These are phyloP conservation scores for Perizoma flavofasciatum DNA, from an alignment of 2,888 invertebrate species.

Conservation along the genomic window DNA sequence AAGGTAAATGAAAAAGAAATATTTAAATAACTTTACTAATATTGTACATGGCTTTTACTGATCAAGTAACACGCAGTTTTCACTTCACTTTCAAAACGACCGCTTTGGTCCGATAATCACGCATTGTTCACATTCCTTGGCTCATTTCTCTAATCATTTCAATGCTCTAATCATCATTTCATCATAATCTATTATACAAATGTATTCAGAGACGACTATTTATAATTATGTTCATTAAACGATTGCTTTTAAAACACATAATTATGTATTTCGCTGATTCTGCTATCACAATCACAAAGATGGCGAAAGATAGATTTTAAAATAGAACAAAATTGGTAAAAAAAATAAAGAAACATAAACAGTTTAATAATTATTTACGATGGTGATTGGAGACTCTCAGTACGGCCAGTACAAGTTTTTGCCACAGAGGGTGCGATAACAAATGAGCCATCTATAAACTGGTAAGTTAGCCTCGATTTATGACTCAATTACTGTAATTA, in stretches of 20 bases:
- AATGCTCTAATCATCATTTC: conserved; percentile 38
- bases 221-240: too few relatives aligned
- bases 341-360: too few relatives aligned
- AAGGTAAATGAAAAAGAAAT: background rate
- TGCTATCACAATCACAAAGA: too few relatives aligned
- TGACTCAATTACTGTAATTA: conserved; percentile 34
- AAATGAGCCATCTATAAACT: conserved; percentile 31
- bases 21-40: conserved; percentile 26
- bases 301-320: too few relatives aligned
- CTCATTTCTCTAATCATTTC: conserved; percentile 40
- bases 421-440: conserved; percentile 26
- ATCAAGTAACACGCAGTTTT: conserved; percentile 43
- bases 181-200: conserved; percentile 6
- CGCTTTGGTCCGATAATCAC: conserved; percentile 42
- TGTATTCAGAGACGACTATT: too few relatives aligned
- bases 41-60: conserved; percentile 29
- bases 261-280: too few relatives aligned
- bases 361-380: conserved; percentile 27
- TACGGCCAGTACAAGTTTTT: conserved; percentile 3
- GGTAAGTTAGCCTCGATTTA: conserved; percentile 31
- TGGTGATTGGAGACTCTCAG: background rate
- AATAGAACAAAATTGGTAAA: too few relatives aligned
- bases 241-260: too few relatives aligned
- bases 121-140: conserved; percentile 43
- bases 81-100: conserved; percentile 47